Percentiles rank a stretch among this genome's conserved stretches.
phyloP scores from a whole-genome alignment of 2,888 invertebrate genomes.

The Drosophila suboccidentalis region DNA sequence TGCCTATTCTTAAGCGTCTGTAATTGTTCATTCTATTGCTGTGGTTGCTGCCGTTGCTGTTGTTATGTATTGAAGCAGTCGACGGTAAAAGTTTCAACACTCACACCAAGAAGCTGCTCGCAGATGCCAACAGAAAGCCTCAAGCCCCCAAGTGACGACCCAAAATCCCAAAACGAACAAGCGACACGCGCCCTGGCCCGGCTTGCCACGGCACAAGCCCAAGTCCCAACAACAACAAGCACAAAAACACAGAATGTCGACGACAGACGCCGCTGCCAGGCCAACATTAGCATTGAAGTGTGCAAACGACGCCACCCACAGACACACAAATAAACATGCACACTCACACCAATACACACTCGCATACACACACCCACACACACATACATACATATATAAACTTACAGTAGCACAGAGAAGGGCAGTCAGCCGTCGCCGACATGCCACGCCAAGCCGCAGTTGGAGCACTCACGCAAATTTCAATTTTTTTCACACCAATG shows the following conservation, averaged over 20 bases:
- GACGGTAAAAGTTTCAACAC: constrained; percentile 54
- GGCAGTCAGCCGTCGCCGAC: constrained; percentile 62
- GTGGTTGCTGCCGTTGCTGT: constrained; percentile 25
- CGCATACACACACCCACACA: constrained; percentile 15
- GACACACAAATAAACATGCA: constrained; percentile 48
- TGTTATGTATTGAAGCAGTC: constrained; percentile 50
- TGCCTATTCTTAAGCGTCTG: constrained; percentile 45
- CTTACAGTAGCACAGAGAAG: constrained; percentile 33
- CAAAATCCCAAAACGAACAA: constrained; percentile 76
- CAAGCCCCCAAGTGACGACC: constrained; percentile 45
- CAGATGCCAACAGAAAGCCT: constrained; percentile 25
- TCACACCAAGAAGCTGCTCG: constrained; percentile 46
- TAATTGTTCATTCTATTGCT: constrained; percentile 50
- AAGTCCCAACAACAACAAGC: constrained; percentile 11
- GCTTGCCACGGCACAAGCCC: constrained; percentile 45
- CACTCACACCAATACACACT: constrained; percentile 12
- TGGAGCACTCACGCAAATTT: constrained; percentile 81
- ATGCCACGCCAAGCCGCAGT: constrained; percentile 66
- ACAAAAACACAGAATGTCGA: constrained; percentile 70
- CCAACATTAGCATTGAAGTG: constrained; percentile 83
- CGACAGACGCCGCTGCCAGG: constrained; percentile 78
- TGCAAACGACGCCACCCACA: constrained; percentile 77
- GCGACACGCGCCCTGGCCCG: constrained; percentile 74
- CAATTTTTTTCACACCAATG: constrained; percentile 84
- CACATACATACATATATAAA: constrained; percentile 24